Conservation (phyloP, 2,888 invertebrate genomes). For the Selenia dentaria region DNA sequence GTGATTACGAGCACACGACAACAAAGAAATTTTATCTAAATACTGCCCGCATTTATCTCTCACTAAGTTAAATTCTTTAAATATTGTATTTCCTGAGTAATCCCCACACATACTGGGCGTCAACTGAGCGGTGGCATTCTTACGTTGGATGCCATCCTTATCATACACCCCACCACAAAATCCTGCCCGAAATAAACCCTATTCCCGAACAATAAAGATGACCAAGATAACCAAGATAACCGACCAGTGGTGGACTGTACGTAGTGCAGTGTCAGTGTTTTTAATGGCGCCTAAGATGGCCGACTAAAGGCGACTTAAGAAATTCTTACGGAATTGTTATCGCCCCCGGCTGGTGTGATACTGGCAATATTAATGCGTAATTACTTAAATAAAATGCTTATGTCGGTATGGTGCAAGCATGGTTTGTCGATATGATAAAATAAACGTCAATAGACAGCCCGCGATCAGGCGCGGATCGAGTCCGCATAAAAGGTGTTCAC, state of each 20-base stretch:
- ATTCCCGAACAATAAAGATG: conserved; percentile 6
- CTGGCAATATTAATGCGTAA: conserved; percentile 11
- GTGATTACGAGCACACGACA: conserved; percentile 25
- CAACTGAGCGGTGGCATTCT: conserved; percentile 31
- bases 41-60: conserved; percentile 36
- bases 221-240: no score
- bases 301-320: conserved; percentile 11
- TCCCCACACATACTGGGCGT: conserved; percentile 28
- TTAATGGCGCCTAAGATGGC: conserved; percentile 17
- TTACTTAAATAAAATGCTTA: conserved; percentile 2
- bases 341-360: conserved; percentile 9
- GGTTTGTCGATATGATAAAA: no score
- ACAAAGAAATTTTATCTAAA: conserved; percentile 36
- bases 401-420: no score
- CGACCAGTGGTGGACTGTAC: conserved; percentile 5
- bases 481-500: no score
- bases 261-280: background rate
- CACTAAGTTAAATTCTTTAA: conserved; percentile 58
- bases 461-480: no score
- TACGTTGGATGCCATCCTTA: conserved; percentile 30
- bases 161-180: conserved; percentile 17
- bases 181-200: conserved; percentile 11
- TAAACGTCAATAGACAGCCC: no score
- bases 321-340: conserved; percentile 23
- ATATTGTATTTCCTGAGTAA: conserved; percentile 68